These are phyloP conservation scores for Idaea dimidiata DNA, from an alignment of 2,888 invertebrate species.

Conservation along the genomic window DNA sequence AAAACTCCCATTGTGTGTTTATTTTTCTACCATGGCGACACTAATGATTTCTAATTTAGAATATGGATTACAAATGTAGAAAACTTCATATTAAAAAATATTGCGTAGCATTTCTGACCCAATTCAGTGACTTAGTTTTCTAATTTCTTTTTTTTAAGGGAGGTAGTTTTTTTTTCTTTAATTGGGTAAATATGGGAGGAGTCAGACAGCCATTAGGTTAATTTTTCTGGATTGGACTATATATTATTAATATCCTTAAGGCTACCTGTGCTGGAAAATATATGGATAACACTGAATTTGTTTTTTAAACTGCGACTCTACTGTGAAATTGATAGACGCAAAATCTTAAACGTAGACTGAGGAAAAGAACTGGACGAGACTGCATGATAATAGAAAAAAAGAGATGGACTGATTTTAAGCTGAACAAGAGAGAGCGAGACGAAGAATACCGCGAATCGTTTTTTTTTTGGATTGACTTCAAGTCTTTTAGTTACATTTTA, in stretches of 20 bases:
- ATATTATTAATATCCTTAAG: slow-evolving; percentile 15
- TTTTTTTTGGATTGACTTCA: no score
- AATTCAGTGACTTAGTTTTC: slow-evolving; percentile 2
- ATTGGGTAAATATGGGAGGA: slow-evolving; percentile 8
- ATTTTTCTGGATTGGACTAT: slow-evolving; percentile 28
- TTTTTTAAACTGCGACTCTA: not conserved
- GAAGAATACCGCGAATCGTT: no score
- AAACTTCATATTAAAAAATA: not conserved
- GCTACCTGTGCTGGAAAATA: slow-evolving; percentile 19
- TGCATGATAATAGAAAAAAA: no score
- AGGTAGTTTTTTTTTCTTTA: slow-evolving; percentile 13
- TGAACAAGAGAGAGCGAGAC: no score
- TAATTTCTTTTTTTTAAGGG: slow-evolving; percentile 10
- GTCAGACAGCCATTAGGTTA: slow-evolving; percentile 26
- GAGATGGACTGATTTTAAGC: no score
- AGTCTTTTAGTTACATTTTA: no score
- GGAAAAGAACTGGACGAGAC: no score
- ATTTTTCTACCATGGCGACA: not conserved
- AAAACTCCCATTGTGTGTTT: not conserved
- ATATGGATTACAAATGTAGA: slow-evolving; percentile 6
- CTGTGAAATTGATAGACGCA: not conserved
- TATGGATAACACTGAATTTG: not conserved
- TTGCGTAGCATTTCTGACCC: slow-evolving; percentile 1
- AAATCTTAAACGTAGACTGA: not conserved
- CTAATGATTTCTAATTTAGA: slow-evolving; percentile 3